Evolutionary conservation across 2,113 vertebrate genomes (phyloP).

Genomic region (Fukomys damarensis): DNA sequence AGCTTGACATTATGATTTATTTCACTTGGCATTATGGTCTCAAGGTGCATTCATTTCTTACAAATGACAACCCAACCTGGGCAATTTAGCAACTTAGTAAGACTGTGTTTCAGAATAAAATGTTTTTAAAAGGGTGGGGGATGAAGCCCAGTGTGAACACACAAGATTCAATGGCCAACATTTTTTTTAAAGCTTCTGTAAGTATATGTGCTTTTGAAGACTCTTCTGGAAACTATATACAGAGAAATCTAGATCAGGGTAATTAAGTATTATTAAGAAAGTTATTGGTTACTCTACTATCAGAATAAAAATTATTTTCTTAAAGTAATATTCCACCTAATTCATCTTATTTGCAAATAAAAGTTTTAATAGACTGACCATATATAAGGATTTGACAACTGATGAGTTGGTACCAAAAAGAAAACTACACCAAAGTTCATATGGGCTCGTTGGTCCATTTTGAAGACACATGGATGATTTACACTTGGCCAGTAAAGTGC

Average conservation of each 20-base stretch:
- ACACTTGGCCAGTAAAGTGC: not conserved
- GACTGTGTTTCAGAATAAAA: not conserved
- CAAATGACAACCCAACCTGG: not conserved
- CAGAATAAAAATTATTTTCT: not conserved
- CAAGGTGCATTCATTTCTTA: not conserved
- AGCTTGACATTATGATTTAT: too few relatives aligned
- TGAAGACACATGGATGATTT: not conserved
- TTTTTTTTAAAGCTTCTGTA: not conserved
- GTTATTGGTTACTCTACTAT: not conserved
- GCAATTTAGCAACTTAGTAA: not conserved
- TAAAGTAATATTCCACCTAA: not conserved
- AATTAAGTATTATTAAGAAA: not conserved
- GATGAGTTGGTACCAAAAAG: not conserved
- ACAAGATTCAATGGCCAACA: not conserved
- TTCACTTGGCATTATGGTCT: too few relatives aligned
- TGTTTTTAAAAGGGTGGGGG: not conserved
- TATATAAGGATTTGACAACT: not conserved
- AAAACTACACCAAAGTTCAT: not conserved
- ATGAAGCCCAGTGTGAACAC: not conserved
- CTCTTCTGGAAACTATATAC: not conserved
- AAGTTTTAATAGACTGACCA: not conserved
- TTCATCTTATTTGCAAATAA: not conserved
- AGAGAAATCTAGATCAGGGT: not conserved
- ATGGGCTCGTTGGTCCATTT: not conserved
- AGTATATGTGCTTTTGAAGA: not conserved